phyloP scores from a whole-genome alignment of 2,113 vertebrate genomes.

The Colius striatus region DNA sequence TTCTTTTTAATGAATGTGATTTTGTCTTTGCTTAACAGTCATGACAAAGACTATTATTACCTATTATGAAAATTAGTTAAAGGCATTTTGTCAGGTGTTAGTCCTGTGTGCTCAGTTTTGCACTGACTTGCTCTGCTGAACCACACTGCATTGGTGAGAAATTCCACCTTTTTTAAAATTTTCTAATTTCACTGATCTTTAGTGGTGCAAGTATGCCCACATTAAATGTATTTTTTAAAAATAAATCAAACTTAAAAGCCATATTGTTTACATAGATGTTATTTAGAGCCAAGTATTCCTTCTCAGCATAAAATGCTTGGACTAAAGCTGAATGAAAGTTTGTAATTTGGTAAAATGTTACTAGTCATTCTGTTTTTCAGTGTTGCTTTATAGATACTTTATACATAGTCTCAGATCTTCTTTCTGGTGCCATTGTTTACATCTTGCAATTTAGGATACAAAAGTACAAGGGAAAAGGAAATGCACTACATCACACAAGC shows the following conservation, averaged over 20 bases:
- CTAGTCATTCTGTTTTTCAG: not conserved
- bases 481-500: not conserved
- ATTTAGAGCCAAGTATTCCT: not conserved
- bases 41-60: not conserved
- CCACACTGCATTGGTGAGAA: not conserved
- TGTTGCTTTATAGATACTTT: not conserved
- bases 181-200: not conserved
- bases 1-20: not conserved
- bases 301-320: not conserved
- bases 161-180: not conserved
- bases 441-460: not conserved
- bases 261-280: not conserved
- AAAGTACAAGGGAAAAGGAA: not conserved
- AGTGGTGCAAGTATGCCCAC: not conserved
- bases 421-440: not conserved
- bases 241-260: not conserved
- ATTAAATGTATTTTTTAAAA: not conserved
- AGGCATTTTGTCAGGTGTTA: not conserved
- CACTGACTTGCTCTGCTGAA: not conserved
- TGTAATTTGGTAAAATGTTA: not conserved
- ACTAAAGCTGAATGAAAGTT: not conserved
- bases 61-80: not conserved
- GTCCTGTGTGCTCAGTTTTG: not conserved
- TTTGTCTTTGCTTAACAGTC: not conserved
- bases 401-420: not conserved